phyloP scores from a whole-genome alignment of 2,113 vertebrate genomes.

The Nematolebias whitei region DNA sequence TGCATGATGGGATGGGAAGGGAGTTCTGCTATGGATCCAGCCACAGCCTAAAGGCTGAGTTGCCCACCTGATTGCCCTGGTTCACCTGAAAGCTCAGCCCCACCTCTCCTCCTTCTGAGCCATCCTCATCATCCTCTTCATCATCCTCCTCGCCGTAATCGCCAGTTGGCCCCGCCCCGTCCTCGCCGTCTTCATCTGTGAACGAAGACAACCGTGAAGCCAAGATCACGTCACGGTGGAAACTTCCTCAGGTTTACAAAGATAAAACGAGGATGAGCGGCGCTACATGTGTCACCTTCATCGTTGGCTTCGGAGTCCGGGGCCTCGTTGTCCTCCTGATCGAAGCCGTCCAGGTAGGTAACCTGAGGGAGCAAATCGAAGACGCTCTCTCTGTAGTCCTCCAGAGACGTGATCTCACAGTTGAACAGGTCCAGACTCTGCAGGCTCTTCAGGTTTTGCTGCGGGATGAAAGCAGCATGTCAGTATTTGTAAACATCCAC shows the following conservation, averaged over 20 bases:
- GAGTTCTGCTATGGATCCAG: not conserved
- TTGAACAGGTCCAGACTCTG: constrained; percentile 83
- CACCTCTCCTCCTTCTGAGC: constrained; percentile 44
- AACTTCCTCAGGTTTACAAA: no score
- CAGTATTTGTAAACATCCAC: not conserved
- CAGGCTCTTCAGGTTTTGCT: constrained; percentile 83
- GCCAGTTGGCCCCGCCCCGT: not conserved
- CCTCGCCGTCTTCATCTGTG: constrained; percentile 62
- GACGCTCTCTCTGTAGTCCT: constrained; percentile 83
- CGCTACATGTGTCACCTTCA: constrained; percentile 56
- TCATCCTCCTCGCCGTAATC: constrained; percentile 56
- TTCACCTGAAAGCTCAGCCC: constrained; percentile 16
- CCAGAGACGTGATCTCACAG: constrained; percentile 84
- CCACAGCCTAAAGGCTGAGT: constrained; percentile 17
- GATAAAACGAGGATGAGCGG: not conserved
- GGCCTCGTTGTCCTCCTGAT: constrained; percentile 82
- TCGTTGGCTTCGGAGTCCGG: constrained; percentile 80
- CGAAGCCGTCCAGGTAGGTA: constrained; percentile 83
- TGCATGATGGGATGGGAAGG: no score
- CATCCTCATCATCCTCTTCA: constrained; percentile 55
- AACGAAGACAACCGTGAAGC: not conserved
- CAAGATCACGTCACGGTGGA: not conserved
- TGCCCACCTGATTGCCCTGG: constrained; percentile 34
- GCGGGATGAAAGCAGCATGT: constrained; percentile 9
- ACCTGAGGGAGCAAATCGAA: constrained; percentile 83